These are phyloP conservation scores for Champsocephalus gunnari DNA, from an alignment of 2,797 vertebrate species.

Conservation along the genomic window DNA sequence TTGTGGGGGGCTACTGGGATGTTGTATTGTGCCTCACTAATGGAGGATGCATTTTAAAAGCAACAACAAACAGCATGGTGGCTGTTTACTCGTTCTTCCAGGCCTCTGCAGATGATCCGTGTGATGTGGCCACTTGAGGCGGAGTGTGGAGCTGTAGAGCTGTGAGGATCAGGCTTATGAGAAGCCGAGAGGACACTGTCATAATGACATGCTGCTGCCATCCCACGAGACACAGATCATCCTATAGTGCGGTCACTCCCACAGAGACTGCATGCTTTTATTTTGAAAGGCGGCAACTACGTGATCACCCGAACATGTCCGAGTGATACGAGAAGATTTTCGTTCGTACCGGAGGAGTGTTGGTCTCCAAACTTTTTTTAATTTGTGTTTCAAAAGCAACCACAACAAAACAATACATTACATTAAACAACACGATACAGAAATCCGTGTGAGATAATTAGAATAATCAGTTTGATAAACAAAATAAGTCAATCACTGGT, in stretches of 20 bases:
- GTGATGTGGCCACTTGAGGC: slow-evolving; percentile 2
- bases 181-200: not conserved
- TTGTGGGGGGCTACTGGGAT: not conserved
- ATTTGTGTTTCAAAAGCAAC: too few species aligned
- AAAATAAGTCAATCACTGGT: too few species aligned
- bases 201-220: slow-evolving; percentile 6
- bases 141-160: not conserved
- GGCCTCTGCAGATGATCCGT: not conserved
- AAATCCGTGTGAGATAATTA: too few species aligned
- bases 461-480: too few species aligned
- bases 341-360: too few species aligned
- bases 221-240: slow-evolving; percentile 3
- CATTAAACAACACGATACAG: too few species aligned
- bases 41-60: slow-evolving; percentile 28
- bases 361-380: too few species aligned
- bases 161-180: slow-evolving; percentile 17
- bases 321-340: too few species aligned
- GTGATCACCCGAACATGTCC: too few species aligned
- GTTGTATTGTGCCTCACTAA: slow-evolving; percentile 17
- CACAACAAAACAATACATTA: too few species aligned
- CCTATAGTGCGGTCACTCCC: slow-evolving; percentile 5
- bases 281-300: too few species aligned
- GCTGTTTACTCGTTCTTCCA: slow-evolving; percentile 17
- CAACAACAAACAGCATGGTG: slow-evolving; percentile 19
- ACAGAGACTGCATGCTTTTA: not conserved